Base-by-base conservation (phyloP, 2,888 invertebrate genomes). In the Tetragonisca angustula region DNA sequence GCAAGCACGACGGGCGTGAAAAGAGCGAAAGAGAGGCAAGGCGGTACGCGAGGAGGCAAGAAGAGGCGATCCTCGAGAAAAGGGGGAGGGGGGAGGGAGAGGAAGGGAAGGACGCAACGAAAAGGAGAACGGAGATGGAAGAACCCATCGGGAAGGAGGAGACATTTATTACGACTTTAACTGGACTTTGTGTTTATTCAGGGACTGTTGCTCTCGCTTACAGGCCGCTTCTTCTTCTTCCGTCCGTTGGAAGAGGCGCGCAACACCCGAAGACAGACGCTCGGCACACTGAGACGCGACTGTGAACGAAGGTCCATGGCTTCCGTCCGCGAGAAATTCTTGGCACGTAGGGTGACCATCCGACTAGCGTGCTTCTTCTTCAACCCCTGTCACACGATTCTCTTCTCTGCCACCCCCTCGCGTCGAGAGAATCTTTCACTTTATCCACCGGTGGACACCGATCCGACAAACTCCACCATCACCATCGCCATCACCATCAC, bases 101-200 rank as follows among this genome's bases (percentile, higher is more conserved):
- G n/a, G n/a, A 36, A 74, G 54, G 76, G 71, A 52, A 73, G 32
- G 71, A 43, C 54, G 71, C 70, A 76, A 83, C 81, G 83, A 85
- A 83, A 74, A 70, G 64, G 80, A 70, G 64, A 79, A 72, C 68
- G 76, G 49, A 70, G 75, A 76, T 85, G 85, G 84, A 87, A 84
- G 80, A 79, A 56, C 82, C 88, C 90, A 91, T 92, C 92, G 93
- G 91, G 93, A 92, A 90, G 88, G 86, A 88, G 88, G 89, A 91
- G 93, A 93, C 94, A 93, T 94, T 94, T 94, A 94, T 94, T 94
- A 92, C 93, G 93, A 93, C 93, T 93, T 93, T 92, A 92, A 93
- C 93, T 89, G 94, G 94, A 94, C 94, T 94, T 94, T 94, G 93
- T 94, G 93, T 94, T 94, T 94, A 94, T 94, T 94, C 93, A 93